phyloP scores from a whole-genome alignment of 2,113 vertebrate genomes.

The Phocoena phocoena region DNA sequence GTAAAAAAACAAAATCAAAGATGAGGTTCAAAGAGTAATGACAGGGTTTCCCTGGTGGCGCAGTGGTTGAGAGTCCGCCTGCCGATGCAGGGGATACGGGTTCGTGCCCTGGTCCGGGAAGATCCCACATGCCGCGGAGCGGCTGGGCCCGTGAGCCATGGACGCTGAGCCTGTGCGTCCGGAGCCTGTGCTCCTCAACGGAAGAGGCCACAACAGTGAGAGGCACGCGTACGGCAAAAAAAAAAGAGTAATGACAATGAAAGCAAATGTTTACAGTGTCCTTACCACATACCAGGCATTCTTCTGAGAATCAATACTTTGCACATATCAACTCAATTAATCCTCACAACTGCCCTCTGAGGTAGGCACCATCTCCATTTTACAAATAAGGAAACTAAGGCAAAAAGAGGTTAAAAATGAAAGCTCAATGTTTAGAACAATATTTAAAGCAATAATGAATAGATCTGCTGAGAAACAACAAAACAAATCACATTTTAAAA shows the following conservation, averaged over 20 bases:
- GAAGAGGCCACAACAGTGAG: no score
- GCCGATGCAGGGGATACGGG: no score
- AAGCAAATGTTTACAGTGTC: neutral
- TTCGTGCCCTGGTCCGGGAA: no score
- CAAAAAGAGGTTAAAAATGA: neutral
- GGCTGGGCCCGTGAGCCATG: no score
- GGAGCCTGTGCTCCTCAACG: no score
- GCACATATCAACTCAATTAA: neutral
- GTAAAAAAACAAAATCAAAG: neutral
- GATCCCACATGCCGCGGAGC: no score
- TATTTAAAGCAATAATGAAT: neutral
- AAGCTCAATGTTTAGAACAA: neutral
- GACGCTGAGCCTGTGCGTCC: no score
- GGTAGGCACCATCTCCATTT: neutral
- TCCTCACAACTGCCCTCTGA: neutral
- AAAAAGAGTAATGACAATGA: neutral
- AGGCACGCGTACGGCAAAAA: no score
- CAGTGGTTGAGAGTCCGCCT: no score
- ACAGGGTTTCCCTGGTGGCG: no score
- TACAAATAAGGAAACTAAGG: neutral
- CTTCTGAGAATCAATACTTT: neutral
- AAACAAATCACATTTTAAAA: neutral
- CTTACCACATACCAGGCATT: neutral
- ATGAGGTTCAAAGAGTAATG: neutral
- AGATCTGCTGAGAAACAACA: neutral